phyloP scores from a whole-genome alignment of 1,140 invertebrate genomes.

The Drosophila novamexicana region DNA sequence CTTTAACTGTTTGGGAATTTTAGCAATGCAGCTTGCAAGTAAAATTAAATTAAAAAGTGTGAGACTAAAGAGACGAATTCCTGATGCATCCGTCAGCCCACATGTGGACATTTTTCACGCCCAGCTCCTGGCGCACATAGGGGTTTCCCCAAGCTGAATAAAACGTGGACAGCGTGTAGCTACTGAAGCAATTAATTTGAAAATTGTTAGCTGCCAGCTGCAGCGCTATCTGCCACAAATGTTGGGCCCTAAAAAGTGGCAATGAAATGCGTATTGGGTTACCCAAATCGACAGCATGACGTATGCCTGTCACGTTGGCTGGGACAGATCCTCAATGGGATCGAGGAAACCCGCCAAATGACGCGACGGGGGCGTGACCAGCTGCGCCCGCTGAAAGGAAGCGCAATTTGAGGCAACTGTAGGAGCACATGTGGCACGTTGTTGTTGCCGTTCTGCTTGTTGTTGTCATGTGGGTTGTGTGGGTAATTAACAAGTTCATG shows the following conservation, averaged over 20 bases:
- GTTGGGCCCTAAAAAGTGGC: slow-evolving; percentile 20
- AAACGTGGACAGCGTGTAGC: slow-evolving; percentile 38
- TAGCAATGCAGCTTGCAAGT: slow-evolving; percentile 1
- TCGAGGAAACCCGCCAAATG: slow-evolving; percentile 74
- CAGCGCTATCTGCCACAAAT: slow-evolving; percentile 43
- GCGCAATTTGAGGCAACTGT: slow-evolving; percentile 35
- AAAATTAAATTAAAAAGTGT: not conserved
- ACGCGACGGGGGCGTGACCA: slow-evolving; percentile 39
- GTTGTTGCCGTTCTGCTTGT: slow-evolving; percentile 32
- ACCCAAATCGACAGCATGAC: slow-evolving; percentile 49
- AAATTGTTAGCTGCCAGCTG: slow-evolving; percentile 55
- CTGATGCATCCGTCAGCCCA: slow-evolving; percentile 34
- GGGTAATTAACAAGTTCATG: slow-evolving; percentile 74
- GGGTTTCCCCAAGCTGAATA: slow-evolving; percentile 49
- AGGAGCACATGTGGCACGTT: slow-evolving; percentile 51
- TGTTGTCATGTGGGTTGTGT: slow-evolving; percentile 48
- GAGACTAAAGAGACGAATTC: not conserved
- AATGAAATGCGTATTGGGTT: slow-evolving; percentile 56
- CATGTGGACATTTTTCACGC: slow-evolving; percentile 74
- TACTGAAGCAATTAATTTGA: slow-evolving; percentile 70
- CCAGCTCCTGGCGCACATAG: slow-evolving; percentile 42
- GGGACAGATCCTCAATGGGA: slow-evolving; percentile 47
- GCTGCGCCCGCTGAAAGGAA: slow-evolving; percentile 26
- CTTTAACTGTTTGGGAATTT: slow-evolving; percentile 31
- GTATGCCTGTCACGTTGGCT: slow-evolving; percentile 71